These are phyloP conservation scores for Phoxinus phoxinus DNA, from an alignment of 2,113 vertebrate genomes.

Conservation along the genomic window DNA sequence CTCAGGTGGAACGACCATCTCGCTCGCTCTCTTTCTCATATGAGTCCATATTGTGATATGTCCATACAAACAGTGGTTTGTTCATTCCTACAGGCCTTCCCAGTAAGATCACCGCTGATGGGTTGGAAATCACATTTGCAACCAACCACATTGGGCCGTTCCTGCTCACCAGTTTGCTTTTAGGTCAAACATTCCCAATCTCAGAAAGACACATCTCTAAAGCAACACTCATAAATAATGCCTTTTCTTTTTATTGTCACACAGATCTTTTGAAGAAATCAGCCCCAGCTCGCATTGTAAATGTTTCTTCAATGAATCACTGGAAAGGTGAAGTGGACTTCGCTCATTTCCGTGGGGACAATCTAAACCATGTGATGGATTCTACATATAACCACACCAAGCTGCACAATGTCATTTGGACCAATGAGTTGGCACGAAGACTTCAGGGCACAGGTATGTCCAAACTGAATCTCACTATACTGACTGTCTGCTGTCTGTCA, in stretches of 20 bases:
- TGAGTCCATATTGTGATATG: not conserved
- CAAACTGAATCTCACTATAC: not conserved
- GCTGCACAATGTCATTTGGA: constrained; percentile 85
- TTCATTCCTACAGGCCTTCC: constrained; percentile 75
- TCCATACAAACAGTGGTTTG: not conserved
- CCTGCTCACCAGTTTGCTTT: constrained; percentile 87
- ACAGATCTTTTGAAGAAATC: constrained; percentile 82
- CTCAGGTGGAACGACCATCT: constrained; percentile 67
- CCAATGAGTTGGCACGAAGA: constrained; percentile 77
- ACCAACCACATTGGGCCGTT: constrained; percentile 88
- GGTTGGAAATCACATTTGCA: constrained; percentile 79
- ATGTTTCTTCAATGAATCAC: constrained; percentile 80
- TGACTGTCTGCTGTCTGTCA: not conserved
- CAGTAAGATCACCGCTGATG: constrained; percentile 74
- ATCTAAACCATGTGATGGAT: rapidly evolving
- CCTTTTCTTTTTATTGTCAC: not conserved
- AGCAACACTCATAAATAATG: not conserved
- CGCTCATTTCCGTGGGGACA: constrained; percentile 75
- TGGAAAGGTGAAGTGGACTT: constrained; percentile 70
- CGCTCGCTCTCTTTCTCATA: not conserved
- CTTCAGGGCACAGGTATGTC: constrained; percentile 80
- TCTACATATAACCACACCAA: constrained; percentile 81
- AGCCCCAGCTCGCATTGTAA: constrained; percentile 79
- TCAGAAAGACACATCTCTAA: not conserved
- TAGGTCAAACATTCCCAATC: constrained; percentile 73